These are phyloP conservation scores for Chondrilla cf. caribensis DNA, from an alignment of 37 sponge, comb jelly and placozoan species.

Conservation along the genomic window DNA sequence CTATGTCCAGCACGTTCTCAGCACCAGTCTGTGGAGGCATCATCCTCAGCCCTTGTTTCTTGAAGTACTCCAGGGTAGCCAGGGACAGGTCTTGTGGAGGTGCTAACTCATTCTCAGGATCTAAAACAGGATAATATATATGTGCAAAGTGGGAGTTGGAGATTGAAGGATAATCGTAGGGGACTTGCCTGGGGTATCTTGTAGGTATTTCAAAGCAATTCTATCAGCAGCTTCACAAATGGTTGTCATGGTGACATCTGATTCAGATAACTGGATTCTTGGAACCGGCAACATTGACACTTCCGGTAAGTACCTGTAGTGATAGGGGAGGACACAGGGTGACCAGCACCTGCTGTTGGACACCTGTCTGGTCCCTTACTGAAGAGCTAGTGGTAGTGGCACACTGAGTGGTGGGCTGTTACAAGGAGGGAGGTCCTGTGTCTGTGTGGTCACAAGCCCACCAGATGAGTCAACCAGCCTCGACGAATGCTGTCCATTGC, in stretches of 20 bases:
- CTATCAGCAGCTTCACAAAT: slow-evolving; percentile 45
- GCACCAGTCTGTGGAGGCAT: background rate
- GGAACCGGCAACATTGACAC: slow-evolving; percentile 20
- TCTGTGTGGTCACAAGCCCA: too few relatives aligned
- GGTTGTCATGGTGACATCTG: background rate
- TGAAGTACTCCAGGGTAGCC: background rate
- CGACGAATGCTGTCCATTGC: too few relatives aligned
- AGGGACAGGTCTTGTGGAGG: background rate
- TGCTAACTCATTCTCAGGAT: background rate
- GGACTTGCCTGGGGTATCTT: too few relatives aligned
- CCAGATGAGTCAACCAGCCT: too few relatives aligned
- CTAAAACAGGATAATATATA: too few relatives aligned
- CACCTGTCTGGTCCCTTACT: too few relatives aligned
- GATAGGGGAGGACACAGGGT: background rate
- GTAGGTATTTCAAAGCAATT: slow-evolving; percentile 52
- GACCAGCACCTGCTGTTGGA: too few relatives aligned
- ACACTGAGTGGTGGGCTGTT: too few relatives aligned
- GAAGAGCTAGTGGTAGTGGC: too few relatives aligned
- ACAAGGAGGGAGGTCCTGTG: too few relatives aligned
- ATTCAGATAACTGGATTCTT: background rate
- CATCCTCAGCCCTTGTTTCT: background rate
- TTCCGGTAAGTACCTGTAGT: background rate
- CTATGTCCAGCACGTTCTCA: background rate
- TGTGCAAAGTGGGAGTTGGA: too few relatives aligned
- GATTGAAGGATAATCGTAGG: too few relatives aligned